Base-by-base conservation (phyloP, 2,888 invertebrate species). In the Uloborus plumipes region DNA sequence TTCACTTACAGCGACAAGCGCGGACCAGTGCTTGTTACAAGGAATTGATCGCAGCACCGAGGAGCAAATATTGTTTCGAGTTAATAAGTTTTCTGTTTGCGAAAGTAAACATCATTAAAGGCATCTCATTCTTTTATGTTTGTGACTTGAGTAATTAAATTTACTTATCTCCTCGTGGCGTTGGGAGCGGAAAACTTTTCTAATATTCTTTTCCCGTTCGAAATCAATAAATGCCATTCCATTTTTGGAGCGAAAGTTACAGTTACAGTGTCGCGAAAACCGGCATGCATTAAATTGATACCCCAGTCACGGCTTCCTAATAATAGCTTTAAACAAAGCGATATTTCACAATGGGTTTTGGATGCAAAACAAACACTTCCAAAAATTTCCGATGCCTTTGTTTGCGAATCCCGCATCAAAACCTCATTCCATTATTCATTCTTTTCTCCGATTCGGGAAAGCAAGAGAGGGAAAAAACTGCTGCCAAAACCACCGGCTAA, bases 381-480 rank as follows among this genome's bases (percentile, higher is more conserved):
- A 62, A 76, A n/a, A 73, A 80, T 73, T 74, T 81, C 20, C 31
- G 58, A 64, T 74, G 80, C 74, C 74, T 74, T 81, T 81, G 80
- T 81, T 81, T 81, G 74, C 53, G 51, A 70, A 70, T 70, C 70
- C 69, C 53, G 53, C 31, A 76, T 69, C 76, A 76, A 75, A 49
- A 22, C 26, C n/a, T 31, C 55, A 70, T 81, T 81, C 74, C 80
- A 81, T 81, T 81, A 81, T 81, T 81, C 80, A 81, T 81, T 75
- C 51, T 26, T 22, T 51, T 51, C 66, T 20, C 51, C 62, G 53
- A 66, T 18, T 22, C 58, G 14, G 47, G 51, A 75, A 75, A 59
- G 53, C 50, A 31, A 13, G 47, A 61, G n/a, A n/a, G 58, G 62
- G 31, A 71, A 71, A 61, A 59, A 65, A 65, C 55, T 53, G 55